phyloP scores from a whole-genome alignment of 2,113 vertebrate species.

The Clarias gariepinus region DNA sequence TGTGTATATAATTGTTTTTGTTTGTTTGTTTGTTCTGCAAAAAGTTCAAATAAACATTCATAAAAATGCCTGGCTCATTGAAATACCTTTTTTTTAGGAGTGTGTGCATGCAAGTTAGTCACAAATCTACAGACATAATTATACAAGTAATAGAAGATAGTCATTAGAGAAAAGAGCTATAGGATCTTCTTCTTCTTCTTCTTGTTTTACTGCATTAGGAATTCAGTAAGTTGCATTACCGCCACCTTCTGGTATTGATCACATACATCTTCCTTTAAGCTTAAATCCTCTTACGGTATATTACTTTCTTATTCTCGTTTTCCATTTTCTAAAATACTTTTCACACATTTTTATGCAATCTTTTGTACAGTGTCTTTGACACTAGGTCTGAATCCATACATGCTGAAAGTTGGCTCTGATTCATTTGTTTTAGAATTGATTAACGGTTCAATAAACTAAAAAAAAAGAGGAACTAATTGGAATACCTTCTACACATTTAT shows the following conservation, averaged over 20 bases:
- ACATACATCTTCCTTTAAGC: too few species aligned
- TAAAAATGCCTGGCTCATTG: not conserved
- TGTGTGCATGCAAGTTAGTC: not conserved
- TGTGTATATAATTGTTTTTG: not conserved
- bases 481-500: too few species aligned
- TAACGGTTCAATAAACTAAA: not conserved
- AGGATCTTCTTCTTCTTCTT: too few species aligned
- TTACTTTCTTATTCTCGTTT: too few species aligned
- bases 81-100: not conserved
- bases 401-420: not conserved
- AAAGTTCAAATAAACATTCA: constrained; percentile 33
- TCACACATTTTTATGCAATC: too few species aligned
- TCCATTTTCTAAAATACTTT: too few species aligned
- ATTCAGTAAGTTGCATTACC: too few species aligned
- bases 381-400: not conserved
- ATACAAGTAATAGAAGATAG: not conserved
- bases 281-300: too few species aligned
- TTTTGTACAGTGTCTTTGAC: too few species aligned
- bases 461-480: not conserved
- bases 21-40: constrained; percentile 3
- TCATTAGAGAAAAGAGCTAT: not conserved
- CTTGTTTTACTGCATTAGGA: too few species aligned
- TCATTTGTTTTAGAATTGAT: not conserved
- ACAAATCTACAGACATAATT: not conserved
- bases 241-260: too few species aligned